These are phyloP conservation scores for Achroia grisella DNA, from an alignment of 1,140 invertebrate species.

Conservation along the genomic window DNA sequence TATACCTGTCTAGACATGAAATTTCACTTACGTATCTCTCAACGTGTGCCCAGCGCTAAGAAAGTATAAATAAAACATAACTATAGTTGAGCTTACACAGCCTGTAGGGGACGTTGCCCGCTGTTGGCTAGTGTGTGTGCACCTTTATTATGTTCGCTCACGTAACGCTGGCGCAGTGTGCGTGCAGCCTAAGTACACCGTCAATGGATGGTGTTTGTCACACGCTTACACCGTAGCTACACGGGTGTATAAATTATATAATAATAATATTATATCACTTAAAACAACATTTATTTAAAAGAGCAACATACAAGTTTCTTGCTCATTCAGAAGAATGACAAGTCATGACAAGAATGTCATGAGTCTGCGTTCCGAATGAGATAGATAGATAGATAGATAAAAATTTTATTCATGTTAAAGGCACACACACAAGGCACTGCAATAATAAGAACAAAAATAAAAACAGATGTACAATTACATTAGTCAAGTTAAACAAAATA, in stretches of 20 bases:
- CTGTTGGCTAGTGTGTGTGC: conserved; percentile 30
- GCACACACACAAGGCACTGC: too few species aligned
- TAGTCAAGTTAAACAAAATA: too few species aligned
- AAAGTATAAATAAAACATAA: conserved; percentile 73
- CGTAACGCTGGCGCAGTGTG: conserved; percentile 35
- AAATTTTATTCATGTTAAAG: too few species aligned
- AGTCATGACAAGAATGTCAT: too few species aligned
- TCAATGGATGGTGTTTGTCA: conserved; percentile 18
- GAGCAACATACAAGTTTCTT: too few species aligned
- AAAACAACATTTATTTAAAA: too few species aligned
- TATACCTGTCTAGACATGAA: not conserved
- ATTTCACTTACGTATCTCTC: conserved; percentile 30
- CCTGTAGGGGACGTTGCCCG: conserved; percentile 61
- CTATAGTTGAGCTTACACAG: conserved; percentile 27
- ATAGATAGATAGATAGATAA: too few species aligned
- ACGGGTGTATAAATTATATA: not conserved
- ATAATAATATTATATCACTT: too few species aligned
- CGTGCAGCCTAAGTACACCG: conserved; percentile 46
- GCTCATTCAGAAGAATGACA: too few species aligned
- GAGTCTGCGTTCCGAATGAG: too few species aligned
- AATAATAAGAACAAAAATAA: too few species aligned
- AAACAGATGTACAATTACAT: too few species aligned
- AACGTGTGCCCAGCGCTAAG: conserved; percentile 39
- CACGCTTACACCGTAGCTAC: conserved; percentile 31
- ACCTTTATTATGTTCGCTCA: conserved; percentile 30